These are phyloP conservation scores for Danaus chrysippus DNA, from an alignment of 2,888 invertebrate genomes.

Conservation along the genomic window DNA sequence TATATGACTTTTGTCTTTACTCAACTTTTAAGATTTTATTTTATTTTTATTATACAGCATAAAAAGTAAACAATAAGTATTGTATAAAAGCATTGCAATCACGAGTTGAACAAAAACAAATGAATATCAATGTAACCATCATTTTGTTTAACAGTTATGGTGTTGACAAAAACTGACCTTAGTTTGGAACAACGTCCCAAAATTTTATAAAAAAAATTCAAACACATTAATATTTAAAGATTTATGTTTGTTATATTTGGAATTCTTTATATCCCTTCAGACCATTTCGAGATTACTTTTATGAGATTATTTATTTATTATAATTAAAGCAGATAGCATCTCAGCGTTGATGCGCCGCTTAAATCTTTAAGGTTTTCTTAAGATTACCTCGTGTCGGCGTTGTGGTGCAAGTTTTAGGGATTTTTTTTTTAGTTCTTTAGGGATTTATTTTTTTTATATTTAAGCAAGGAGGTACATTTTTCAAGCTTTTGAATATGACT, in stretches of 20 bases:
- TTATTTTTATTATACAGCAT: neutral
- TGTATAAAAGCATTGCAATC: neutral
- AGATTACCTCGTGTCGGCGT: constrained; percentile 32
- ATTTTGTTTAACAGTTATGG: neutral
- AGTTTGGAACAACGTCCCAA: constrained; percentile 5
- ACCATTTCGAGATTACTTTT: constrained; percentile 28
- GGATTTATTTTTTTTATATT: neutral
- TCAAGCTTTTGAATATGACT: no score
- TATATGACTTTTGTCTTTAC: neutral
- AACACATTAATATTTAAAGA: constrained; percentile 22
- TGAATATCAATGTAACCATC: neutral
- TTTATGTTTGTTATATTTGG: constrained; percentile 26
- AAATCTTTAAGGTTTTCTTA: constrained; percentile 38
- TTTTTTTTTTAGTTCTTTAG: no score
- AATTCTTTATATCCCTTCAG: constrained; percentile 24
- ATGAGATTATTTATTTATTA: constrained; percentile 39
- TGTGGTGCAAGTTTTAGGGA: constrained; percentile 28
- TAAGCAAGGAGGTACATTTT: neutral
- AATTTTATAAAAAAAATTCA: constrained; percentile 4
- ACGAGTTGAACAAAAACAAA: neutral
- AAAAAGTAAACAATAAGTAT: neutral
- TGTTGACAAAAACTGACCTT: neutral
- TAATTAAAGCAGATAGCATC: constrained; percentile 38
- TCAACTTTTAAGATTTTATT: neutral
- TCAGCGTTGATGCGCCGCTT: constrained; percentile 33